Evolutionary conservation across 2,888 invertebrate genomes (phyloP).

Genomic region (Lordiphosa fenestrarum): DNA sequence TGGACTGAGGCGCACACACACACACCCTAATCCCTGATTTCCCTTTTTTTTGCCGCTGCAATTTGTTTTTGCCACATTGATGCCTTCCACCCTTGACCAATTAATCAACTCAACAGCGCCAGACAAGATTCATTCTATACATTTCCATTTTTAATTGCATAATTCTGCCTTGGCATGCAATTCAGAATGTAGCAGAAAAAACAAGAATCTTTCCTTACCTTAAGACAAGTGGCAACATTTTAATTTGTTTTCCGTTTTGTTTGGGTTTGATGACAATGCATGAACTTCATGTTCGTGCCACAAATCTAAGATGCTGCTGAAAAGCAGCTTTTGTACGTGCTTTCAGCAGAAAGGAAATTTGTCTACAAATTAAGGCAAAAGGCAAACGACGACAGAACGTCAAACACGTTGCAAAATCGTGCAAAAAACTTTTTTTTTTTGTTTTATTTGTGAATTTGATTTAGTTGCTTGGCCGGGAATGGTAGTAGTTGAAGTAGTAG

Average conservation of each 20-base stretch:
- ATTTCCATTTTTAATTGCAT: conserved; percentile 71
- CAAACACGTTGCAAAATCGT: conserved; percentile 70
- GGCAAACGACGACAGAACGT: conserved; percentile 56
- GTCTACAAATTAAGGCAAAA: conserved; percentile 69
- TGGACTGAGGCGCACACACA: too few relatives aligned
- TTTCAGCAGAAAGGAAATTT: conserved; percentile 50
- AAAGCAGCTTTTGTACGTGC: conserved; percentile 14
- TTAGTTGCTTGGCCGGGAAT: conserved; percentile 56
- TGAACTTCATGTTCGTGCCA: conserved; percentile 72
- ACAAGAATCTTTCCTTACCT: conserved; percentile 18
- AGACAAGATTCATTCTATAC: conserved; percentile 17
- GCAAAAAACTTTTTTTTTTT: conserved; percentile 42
- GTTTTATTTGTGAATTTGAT: conserved; percentile 48
- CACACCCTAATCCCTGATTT: too few relatives aligned
- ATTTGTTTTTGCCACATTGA: too few relatives aligned
- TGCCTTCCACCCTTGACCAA: too few relatives aligned
- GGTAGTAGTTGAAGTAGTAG: conserved; percentile 38
- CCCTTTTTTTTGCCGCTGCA: too few relatives aligned
- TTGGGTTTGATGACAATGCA: conserved; percentile 64
- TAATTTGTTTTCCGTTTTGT: conserved; percentile 51
- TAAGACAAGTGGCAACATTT: conserved; percentile 61
- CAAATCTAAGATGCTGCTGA: conserved; percentile 62
- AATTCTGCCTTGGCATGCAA: conserved; percentile 64
- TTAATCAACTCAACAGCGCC: conserved; percentile 7
- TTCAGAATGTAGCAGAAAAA: conserved; percentile 29